Conservation (phyloP, 1,140 invertebrate genomes). For the Augochlora pura region DNA sequence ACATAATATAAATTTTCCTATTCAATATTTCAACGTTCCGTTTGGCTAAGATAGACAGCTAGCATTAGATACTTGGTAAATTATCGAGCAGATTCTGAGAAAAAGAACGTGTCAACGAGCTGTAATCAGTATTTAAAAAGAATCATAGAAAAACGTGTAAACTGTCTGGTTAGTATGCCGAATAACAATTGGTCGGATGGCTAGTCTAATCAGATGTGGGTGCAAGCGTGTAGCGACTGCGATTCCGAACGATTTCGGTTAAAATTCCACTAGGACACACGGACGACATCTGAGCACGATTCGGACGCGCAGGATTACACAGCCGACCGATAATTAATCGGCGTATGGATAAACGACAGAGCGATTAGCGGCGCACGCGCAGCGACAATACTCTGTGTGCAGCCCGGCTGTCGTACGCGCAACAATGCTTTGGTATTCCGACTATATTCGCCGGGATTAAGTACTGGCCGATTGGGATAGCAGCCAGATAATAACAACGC, state of each 20-base stretch:
- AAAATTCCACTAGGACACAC: not conserved
- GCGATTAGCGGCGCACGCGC: constrained; percentile 59
- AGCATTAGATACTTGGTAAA: too few relatives aligned
- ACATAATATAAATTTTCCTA: too few relatives aligned
- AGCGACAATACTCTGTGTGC: constrained; percentile 55
- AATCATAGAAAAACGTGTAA: too few relatives aligned
- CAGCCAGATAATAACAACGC: constrained; percentile 43
- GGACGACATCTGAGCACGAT: too few relatives aligned
- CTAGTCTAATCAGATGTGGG: not conserved
- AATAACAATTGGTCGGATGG: not conserved
- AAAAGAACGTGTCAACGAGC: too few relatives aligned
- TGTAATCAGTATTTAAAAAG: too few relatives aligned
- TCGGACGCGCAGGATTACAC: constrained; percentile 48
- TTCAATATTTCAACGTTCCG: too few relatives aligned
- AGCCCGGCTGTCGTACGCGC: constrained; percentile 58
- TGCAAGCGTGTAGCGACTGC: not conserved
- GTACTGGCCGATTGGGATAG: constrained; percentile 51
- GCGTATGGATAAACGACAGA: constrained; percentile 57
- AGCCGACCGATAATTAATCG: constrained; percentile 65
- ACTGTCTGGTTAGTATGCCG: not conserved
- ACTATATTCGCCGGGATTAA: constrained; percentile 65
- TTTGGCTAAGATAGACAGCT: too few relatives aligned
- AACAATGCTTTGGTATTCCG: constrained; percentile 68
- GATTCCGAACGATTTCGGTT: not conserved
- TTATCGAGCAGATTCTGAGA: too few relatives aligned